Evolutionary conservation across 2,113 vertebrate species (phyloP).

Genomic region (Colaptes auratus): DNA sequence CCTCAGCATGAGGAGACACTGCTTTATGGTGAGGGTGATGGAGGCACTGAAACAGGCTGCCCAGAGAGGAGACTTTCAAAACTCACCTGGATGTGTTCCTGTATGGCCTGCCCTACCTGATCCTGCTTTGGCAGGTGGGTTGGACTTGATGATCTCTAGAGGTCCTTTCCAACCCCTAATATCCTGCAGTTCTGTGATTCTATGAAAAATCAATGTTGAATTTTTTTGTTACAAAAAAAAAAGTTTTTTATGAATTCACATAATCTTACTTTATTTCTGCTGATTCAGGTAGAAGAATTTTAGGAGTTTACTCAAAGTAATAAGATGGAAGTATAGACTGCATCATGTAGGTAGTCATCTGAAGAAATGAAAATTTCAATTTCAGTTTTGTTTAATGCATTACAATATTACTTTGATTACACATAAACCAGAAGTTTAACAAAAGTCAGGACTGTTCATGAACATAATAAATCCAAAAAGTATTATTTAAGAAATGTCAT

Average conservation of each 20-base stretch:
- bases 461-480: neutral
- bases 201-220: no score
- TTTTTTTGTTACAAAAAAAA: neutral
- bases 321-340: neutral
- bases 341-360: neutral
- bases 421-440: neutral
- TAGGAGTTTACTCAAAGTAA: neutral
- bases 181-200: no score
- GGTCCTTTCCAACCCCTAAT: no score
- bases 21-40: no score
- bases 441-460: neutral
- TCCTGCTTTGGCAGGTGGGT: no score
- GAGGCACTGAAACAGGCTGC: no score
- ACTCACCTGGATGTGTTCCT: no score
- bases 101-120: no score
- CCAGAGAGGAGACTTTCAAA: no score
- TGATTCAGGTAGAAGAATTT: neutral
- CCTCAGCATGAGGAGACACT: no score
- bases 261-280: neutral
- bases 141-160: no score
- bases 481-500: neutral
- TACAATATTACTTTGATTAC: neutral
- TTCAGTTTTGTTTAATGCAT: neutral
- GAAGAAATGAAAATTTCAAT: neutral
- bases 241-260: neutral